These are phyloP conservation scores for Lagocephalus sceleratus DNA, from an alignment of 2,797 vertebrate genomes.

Conservation along the genomic window DNA sequence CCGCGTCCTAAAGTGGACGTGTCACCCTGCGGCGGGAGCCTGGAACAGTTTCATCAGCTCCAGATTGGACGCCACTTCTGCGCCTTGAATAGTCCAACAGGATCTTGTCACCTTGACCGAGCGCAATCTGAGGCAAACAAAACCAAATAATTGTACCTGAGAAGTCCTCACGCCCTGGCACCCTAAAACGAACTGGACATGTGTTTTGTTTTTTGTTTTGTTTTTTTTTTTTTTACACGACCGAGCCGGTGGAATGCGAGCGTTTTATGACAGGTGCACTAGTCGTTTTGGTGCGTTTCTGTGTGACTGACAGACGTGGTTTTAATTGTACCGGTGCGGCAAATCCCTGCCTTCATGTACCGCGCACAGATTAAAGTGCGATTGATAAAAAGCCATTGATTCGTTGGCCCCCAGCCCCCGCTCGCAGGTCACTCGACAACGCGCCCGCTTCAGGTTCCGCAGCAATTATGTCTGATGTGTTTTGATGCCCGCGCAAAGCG, in stretches of 20 bases:
- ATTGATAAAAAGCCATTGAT: constrained; percentile 34
- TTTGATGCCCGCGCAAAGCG: constrained; percentile 21
- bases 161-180: not conserved
- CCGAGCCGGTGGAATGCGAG: too few species aligned
- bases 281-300: constrained; percentile 29
- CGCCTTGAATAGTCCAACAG: not conserved
- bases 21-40: not conserved
- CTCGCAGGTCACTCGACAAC: constrained; percentile 22
- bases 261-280: too few species aligned
- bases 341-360: constrained; percentile 39
- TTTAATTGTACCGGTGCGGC: constrained; percentile 46
- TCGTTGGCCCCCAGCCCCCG: constrained; percentile 37
- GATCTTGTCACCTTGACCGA: too few species aligned
- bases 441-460: too few species aligned
- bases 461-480: not conserved
- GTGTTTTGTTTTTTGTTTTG: not conserved
- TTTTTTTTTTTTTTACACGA: not conserved
- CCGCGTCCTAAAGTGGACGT: not conserved
- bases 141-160: not conserved
- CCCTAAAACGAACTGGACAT: too few species aligned
- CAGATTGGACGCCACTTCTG: constrained; percentile 1
- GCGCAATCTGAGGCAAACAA: not conserved
- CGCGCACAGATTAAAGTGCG: constrained; percentile 45
- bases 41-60: constrained; percentile 3
- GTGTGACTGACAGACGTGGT: constrained; percentile 48